These are phyloP conservation scores for Syngnathoides biaculeatus DNA, from an alignment of 2,113 vertebrate species.

Conservation along the genomic window DNA sequence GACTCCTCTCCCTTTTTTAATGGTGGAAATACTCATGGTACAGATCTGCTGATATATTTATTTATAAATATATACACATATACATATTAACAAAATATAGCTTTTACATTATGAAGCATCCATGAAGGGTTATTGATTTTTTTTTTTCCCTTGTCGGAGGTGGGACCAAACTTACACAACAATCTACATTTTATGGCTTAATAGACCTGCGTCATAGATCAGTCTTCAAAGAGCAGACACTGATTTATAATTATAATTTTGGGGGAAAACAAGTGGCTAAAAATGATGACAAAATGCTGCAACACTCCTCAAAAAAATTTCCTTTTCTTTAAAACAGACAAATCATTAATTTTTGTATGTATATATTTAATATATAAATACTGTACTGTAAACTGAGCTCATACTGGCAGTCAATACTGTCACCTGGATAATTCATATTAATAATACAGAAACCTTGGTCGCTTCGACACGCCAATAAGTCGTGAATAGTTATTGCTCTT, in stretches of 20 bases:
- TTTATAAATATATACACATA: conserved; percentile 81
- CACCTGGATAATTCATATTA: conserved; percentile 35
- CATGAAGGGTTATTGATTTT: conserved; percentile 41
- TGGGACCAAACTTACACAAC: conserved; percentile 23
- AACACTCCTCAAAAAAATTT: conserved; percentile 1
- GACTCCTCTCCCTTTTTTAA: conserved; percentile 42
- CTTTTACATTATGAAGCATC: conserved; percentile 74
- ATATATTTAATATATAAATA: conserved; percentile 43
- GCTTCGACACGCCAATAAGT: conserved; percentile 27
- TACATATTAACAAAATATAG: conserved; percentile 83
- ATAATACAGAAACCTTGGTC: conserved; percentile 25
- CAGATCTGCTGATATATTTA: conserved; percentile 65
- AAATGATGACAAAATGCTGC: conserved; percentile 1
- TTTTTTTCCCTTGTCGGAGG: conserved; percentile 28
- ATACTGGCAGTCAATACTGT: conserved; percentile 57
- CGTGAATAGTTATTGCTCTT: conserved; percentile 57
- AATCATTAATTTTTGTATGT: background rate
- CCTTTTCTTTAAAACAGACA: conserved; percentile 17
- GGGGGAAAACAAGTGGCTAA: background rate
- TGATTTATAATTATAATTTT: background rate
- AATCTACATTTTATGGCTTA: conserved; percentile 66
- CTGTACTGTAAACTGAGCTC: conserved; percentile 62
- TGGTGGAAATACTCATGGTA: conserved; percentile 63
- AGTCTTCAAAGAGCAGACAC: conserved; percentile 28
- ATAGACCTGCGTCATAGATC: conserved; percentile 45